phyloP scores from a whole-genome alignment of 2,113 vertebrate species.

The Bostrychus sinensis region DNA sequence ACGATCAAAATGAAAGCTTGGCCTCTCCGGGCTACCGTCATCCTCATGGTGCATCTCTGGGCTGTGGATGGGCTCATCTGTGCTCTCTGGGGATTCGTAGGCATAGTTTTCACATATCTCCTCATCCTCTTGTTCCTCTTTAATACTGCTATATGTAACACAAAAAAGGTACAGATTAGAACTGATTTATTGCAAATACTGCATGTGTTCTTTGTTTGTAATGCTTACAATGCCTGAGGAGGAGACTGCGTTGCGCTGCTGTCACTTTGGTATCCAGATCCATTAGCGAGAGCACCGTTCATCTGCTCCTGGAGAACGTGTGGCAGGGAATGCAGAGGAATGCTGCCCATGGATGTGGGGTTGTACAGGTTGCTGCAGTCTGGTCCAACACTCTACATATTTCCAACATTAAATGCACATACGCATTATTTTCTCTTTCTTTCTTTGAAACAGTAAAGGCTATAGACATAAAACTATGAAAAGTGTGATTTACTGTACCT shows the following conservation, averaged over 20 bases:
- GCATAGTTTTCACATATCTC: slow-evolving; percentile 90
- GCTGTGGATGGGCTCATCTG: slow-evolving; percentile 87
- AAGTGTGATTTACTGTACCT: slow-evolving; percentile 81
- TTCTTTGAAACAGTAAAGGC: too few relatives aligned
- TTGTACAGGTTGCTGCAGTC: slow-evolving; percentile 89
- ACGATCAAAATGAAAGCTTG: slow-evolving; percentile 83
- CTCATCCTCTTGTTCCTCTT: slow-evolving; percentile 92
- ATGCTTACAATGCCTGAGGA: slow-evolving; percentile 89
- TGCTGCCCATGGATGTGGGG: slow-evolving; percentile 89
- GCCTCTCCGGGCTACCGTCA: slow-evolving; percentile 85
- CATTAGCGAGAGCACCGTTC: slow-evolving; percentile 89
- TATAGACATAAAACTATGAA: not conserved
- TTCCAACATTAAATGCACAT: not conserved
- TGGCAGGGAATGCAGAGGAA: slow-evolving; percentile 88
- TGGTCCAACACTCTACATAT: slow-evolving; percentile 83
- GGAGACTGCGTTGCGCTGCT: slow-evolving; percentile 94
- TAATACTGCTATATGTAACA: slow-evolving; percentile 82
- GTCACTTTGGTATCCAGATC: slow-evolving; percentile 93
- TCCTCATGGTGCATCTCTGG: slow-evolving; percentile 88
- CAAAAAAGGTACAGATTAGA: not conserved
- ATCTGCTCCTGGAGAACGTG: slow-evolving; percentile 90
- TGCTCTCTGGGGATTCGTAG: slow-evolving; percentile 88
- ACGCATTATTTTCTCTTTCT: not conserved
- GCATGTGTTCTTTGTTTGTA: not conserved
- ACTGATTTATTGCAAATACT: not conserved